Evolutionary conservation across 2,888 invertebrate species (phyloP).

Genomic region (Philereme transversata): DNA sequence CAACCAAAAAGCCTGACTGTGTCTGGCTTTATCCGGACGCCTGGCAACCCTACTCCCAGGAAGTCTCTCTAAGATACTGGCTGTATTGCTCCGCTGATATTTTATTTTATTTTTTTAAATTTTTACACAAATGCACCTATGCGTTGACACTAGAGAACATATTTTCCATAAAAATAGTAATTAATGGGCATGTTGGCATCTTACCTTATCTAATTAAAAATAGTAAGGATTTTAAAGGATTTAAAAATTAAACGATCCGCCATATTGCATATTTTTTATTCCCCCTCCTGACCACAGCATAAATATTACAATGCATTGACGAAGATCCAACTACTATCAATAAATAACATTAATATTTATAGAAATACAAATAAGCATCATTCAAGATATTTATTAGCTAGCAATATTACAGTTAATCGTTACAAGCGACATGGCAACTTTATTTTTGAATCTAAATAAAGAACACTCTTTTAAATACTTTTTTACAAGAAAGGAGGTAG

Average conservation of each 20-base stretch:
- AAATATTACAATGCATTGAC: constrained; percentile 72
- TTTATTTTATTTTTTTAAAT: too few species aligned
- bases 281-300: constrained; percentile 60
- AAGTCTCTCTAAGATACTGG: too few species aligned
- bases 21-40: too few species aligned
- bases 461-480: too few species aligned
- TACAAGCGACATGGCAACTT: constrained; percentile 61
- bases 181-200: too few species aligned
- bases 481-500: too few species aligned
- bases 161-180: too few species aligned
- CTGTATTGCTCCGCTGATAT: too few species aligned
- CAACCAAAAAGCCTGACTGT: too few species aligned
- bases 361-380: constrained; percentile 70
- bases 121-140: too few species aligned
- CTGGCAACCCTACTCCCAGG: too few species aligned
- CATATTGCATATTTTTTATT: constrained; percentile 55
- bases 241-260: constrained; percentile 31
- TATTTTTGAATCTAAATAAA: constrained; percentile 30
- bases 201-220: neutral
- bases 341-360: constrained; percentile 80
- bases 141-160: too few species aligned
- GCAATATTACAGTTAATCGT: constrained; percentile 70
- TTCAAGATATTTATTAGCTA: constrained; percentile 62
- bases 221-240: neutral
- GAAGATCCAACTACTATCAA: constrained; percentile 77